Evolutionary conservation across 1,140 invertebrate species (phyloP), one percentile per base, ranked within the genome.

Genomic region (Leptopilina boulardi): DNA sequence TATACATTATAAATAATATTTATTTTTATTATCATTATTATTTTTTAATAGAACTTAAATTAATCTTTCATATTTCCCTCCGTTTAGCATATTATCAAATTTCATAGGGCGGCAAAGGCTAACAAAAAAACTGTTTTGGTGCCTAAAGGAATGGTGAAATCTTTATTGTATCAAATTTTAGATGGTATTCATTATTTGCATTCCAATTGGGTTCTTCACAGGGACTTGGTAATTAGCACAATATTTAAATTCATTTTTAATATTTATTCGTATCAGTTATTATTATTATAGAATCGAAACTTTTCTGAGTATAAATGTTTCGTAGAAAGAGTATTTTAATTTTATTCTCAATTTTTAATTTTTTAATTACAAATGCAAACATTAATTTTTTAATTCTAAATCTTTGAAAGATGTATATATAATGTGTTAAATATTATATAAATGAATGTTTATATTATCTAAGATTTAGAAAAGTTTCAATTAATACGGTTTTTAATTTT

Each of bases 141-240:
- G 15, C 97, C 98, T 11, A 98, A 98, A 89, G 97, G 96, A 74
- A 99, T 99, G 97, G 98, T 99, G 0, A 99, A 99, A 92, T 99
- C 97, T 75, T 92, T 99, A 30, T 91, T 99, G 0, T 99, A 99
- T 93, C 99, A 99, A 93, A 99, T 99, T 87, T 92, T 99, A 74
- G 98, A 99, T 93, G 99, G 99, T 56, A 99, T 99, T 87, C 97
- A 99, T 92, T 99, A 99, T 93, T 93, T 99, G 84, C 99, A 99
- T 94, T 97, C 97, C 78, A 99, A 99, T 91, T 99, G 99, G 99
- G 98, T 99, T 76, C 92, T 99, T 42, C 99, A 99, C 91, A 94
- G 99, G 92, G 99, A 99, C 94, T 93, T 99, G 93, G 96, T 97
- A 93, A 94, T 77, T 84, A 21, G n/a, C n/a, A 11, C 18, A 74